Evolutionary conservation across 2,113 vertebrate species (phyloP), one percentile per base, ranked within the genome.

Genomic region (Felis chaus): DNA sequence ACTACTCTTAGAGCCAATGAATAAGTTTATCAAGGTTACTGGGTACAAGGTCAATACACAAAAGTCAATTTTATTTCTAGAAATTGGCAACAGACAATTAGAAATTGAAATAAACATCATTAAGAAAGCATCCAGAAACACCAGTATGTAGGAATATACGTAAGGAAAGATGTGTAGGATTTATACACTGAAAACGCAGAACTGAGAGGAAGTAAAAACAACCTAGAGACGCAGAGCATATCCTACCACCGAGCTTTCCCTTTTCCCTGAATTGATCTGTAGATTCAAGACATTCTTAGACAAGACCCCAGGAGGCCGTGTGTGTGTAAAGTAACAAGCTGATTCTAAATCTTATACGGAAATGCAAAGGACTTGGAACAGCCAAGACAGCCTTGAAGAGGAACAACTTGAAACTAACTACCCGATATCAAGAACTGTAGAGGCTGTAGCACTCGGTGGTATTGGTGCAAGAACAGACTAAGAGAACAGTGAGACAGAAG

Each of bases 141-240:
- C 36, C 84, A 66, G 9, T 50, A 76, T 27, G 33, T 33, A 92
- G 48, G n/a, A 83, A 63, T 78, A 78, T 61, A 50, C 50, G 48
- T 69, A 89, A 79, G 19, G 13, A 33, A 57, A 76, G 48, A 39
- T n/a, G 21, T 5, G 12, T 3, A 79, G 68, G 27, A 55, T 21
- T 71, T 95, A n/a, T 13, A 63, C 6, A 68, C 16, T 61, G 80
- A 97, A 83, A 86, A 86, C n/a, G 25, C 2, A n/a, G 23, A 74
- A 27, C 0, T 53, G 55, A 95, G 78, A 71, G 68, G 90, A 94
- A 91, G 80, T 27, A 65, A 71, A 85, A 73, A 78, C 27, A 25
- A 48, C 41, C 80, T 53, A 74, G 71, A 82, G 48, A 81, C 14
- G 82, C 1, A 69, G 12, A 48, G 57, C 36, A n/a, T 45, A 15